These are phyloP conservation scores for Plagiodera versicolora DNA, from an alignment of 2,888 invertebrate genomes.

Conservation along the genomic window DNA sequence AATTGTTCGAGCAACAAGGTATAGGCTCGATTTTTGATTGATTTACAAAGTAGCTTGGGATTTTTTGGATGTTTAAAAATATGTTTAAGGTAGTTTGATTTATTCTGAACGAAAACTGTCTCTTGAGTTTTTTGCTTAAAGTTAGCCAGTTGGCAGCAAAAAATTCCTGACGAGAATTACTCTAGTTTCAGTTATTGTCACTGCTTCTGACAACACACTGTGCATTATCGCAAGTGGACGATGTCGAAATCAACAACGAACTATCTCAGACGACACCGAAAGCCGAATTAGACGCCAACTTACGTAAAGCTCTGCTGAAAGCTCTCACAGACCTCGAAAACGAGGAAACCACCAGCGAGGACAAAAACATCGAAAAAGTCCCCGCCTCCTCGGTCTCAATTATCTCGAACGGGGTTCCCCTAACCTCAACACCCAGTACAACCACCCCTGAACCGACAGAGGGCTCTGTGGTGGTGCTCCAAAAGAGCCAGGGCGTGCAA, in stretches of 20 bases:
- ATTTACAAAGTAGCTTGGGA: no score
- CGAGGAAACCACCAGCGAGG: constrained; percentile 57
- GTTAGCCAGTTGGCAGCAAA: no score
- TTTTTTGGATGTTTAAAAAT: no score
- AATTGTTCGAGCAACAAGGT: no score
- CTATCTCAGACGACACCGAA: constrained; percentile 15
- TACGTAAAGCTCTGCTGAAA: constrained; percentile 73
- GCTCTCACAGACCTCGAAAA: constrained; percentile 77
- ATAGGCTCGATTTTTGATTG: no score
- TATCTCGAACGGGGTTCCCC: constrained; percentile 37
- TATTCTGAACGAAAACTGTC: no score
- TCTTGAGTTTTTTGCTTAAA: no score
- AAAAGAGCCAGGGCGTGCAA: constrained; percentile 46
- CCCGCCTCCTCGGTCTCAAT: constrained; percentile 64
- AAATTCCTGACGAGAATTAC: background rate
- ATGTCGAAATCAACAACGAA: constrained; percentile 16
- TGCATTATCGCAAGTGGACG: constrained; percentile 14
- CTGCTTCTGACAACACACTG: background rate
- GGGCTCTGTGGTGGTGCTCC: constrained; percentile 44
- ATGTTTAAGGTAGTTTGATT: no score
- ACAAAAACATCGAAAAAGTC: constrained; percentile 54
- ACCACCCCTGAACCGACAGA: constrained; percentile 12
- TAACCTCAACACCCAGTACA: constrained; percentile 42
- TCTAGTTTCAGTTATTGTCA: constrained; percentile 13
- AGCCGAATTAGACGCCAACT: constrained; percentile 70